Percentiles rank a stretch among this genome's conserved stretches.
These are phyloP conservation scores for Antechinus stuartii DNA, from an alignment of 2,113 vertebrate genomes.

Conservation along the genomic window DNA sequence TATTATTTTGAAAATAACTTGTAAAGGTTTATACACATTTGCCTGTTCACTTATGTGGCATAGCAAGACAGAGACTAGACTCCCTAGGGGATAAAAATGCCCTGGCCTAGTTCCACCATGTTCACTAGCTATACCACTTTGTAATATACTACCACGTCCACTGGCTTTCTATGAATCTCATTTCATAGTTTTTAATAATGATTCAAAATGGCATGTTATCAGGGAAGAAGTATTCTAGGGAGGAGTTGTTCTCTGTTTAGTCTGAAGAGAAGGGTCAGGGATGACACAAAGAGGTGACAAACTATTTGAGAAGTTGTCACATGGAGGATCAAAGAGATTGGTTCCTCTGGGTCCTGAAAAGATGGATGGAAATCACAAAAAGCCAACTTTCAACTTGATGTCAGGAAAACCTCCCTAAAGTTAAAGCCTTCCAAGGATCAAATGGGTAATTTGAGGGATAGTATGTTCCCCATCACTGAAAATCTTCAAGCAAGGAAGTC, in stretches of 20 bases:
- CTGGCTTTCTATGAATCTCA: background rate
- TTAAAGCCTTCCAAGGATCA: background rate
- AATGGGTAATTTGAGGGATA: background rate
- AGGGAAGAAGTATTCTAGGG: background rate
- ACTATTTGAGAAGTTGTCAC: background rate
- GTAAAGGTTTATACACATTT: background rate
- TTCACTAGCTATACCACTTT: background rate
- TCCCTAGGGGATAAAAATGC: background rate
- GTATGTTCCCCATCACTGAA: background rate
- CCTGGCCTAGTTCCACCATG: background rate
- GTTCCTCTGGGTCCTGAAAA: background rate
- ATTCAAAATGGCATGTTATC: background rate
- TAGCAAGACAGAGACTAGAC: background rate
- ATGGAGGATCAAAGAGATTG: background rate
- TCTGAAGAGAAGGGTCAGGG: background rate
- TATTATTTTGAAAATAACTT: background rate
- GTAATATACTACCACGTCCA: background rate
- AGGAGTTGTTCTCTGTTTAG: background rate
- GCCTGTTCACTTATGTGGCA: background rate
- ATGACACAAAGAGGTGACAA: background rate
- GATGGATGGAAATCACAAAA: background rate
- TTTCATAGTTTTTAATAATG: background rate
- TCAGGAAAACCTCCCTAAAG: background rate
- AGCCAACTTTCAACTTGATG: background rate
- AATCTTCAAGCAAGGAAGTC: background rate